These are phyloP conservation scores for Porites lobata DNA, from an alignment of 92 coral and sea anemone genomes.

Conservation along the genomic window DNA sequence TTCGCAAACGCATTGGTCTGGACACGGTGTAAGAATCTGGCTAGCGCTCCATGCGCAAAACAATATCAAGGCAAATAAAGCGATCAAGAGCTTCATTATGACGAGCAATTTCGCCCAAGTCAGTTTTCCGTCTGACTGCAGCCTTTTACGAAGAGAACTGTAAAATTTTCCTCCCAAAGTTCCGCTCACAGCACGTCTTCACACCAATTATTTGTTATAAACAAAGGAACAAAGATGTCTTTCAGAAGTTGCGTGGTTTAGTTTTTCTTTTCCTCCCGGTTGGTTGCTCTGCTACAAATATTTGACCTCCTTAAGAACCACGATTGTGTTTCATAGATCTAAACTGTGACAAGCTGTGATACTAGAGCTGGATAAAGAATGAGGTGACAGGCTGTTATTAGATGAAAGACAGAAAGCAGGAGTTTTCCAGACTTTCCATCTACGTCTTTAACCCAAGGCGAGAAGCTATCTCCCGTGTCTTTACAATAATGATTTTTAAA, in stretches of 20 bases:
- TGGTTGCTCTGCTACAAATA: slow-evolving; percentile 5
- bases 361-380: neutral
- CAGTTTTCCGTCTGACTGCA: neutral
- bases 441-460: too few relatives aligned
- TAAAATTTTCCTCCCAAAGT: neutral
- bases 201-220: neutral
- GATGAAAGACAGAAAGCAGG: too few relatives aligned
- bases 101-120: neutral
- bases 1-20: slow-evolving; percentile 59
- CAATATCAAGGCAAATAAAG: neutral
- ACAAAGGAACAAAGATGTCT: slow-evolving; percentile 10
- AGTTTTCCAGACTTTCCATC: too few relatives aligned
- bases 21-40: slow-evolving; percentile 46
- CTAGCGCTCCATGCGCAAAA: neutral
- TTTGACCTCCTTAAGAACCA: slow-evolving; percentile 11
- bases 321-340: slow-evolving; percentile 21
- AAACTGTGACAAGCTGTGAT: neutral
- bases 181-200: neutral
- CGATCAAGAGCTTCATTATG: neutral
- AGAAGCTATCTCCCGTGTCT: too few relatives aligned
- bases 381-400: too few relatives aligned
- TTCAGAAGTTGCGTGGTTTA: neutral
- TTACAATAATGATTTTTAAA: too few relatives aligned
- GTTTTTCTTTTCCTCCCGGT: neutral
- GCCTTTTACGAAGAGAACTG: neutral